A percentile compares a stretch with the other conserved stretches of the same genome.
These are phyloP conservation scores for Ciona savignyi DNA, from an alignment of 23 tunicate species.

Conservation along the genomic window DNA sequence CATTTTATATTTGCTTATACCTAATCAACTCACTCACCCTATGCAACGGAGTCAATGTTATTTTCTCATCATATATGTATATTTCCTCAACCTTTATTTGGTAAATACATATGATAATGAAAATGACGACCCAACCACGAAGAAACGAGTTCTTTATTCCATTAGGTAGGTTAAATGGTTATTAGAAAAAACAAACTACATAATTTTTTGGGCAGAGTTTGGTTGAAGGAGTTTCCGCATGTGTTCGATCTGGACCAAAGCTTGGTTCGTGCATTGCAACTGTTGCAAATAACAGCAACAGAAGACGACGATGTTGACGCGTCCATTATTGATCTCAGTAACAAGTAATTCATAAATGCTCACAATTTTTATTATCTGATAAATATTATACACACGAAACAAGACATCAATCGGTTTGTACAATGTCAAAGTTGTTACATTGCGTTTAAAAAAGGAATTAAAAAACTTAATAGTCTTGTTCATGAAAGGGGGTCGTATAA, in stretches of 20 bases:
- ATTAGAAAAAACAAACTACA: too few relatives aligned
- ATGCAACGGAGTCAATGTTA: too few relatives aligned
- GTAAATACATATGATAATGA: neutral
- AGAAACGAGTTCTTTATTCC: slow-evolving; percentile 38
- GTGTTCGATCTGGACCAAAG: slow-evolving; percentile 68
- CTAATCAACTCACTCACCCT: too few relatives aligned
- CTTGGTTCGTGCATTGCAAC: slow-evolving; percentile 53
- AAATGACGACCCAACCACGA: neutral
- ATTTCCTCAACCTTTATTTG: too few relatives aligned
- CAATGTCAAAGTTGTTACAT: too few relatives aligned
- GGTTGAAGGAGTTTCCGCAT: slow-evolving; percentile 85
- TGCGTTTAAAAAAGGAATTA: too few relatives aligned
- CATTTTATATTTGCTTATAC: too few relatives aligned
- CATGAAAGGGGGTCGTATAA: slow-evolving; percentile 35
- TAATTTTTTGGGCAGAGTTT: slow-evolving; percentile 24
- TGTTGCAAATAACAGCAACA: slow-evolving; percentile 34
- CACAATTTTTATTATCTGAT: too few relatives aligned
- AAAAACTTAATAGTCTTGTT: neutral
- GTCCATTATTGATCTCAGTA: slow-evolving; percentile 50
- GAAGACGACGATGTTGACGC: slow-evolving; percentile 53
- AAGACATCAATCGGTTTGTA: neutral
- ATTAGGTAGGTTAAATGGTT: too few relatives aligned
- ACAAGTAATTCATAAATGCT: slow-evolving; percentile 28
- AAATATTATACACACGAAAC: too few relatives aligned
- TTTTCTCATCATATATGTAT: too few relatives aligned